phyloP scores from a whole-genome alignment of 2,113 vertebrate species.

The Chamaetylas fuelleborni region DNA sequence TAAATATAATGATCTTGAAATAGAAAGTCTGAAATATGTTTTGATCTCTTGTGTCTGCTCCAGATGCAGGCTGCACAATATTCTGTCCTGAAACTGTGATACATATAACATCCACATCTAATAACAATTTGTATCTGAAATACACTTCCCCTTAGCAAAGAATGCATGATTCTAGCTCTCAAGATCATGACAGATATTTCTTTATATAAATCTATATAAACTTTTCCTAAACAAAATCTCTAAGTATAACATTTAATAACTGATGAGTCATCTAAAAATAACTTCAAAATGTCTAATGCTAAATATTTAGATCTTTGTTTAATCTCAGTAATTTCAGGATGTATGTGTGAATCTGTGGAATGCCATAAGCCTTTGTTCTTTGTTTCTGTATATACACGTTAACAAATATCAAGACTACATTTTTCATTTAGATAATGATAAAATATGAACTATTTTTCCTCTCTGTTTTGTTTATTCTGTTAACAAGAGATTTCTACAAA shows the following conservation, averaged over 20 bases:
- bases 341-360: background rate
- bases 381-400: background rate
- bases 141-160: background rate
- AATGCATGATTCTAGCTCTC: background rate
- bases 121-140: background rate
- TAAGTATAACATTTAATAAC: background rate
- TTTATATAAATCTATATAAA: background rate
- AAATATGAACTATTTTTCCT: background rate
- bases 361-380: background rate
- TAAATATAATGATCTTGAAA: background rate
- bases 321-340: background rate
- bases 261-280: background rate
- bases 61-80: background rate
- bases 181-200: background rate
- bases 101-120: background rate
- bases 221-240: background rate
- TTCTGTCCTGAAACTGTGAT: background rate
- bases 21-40: background rate
- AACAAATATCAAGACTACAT: background rate
- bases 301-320: background rate
- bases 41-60: background rate
- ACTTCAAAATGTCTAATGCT: background rate
- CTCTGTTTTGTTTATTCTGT: background rate
- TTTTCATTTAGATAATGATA: background rate
- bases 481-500: background rate